Conservation (phyloP, 1,140 invertebrate genomes). For the Macrobrachium rosenbergii region DNA sequence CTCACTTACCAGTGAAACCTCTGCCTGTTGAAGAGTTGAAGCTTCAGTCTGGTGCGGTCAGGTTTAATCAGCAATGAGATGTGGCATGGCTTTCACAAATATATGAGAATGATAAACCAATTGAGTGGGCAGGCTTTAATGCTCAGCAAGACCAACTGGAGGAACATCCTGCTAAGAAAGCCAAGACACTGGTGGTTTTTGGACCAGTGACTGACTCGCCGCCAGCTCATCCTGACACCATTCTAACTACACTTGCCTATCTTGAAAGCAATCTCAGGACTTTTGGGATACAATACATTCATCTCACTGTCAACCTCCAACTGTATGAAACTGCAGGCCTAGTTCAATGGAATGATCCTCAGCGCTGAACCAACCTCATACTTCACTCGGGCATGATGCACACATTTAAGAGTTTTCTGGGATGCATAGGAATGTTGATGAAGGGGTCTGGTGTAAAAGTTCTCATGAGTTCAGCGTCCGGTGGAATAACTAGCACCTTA, state of each 20-base stretch:
- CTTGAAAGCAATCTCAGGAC: background rate
- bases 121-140: no score
- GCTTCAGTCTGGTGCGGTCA: no score
- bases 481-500: background rate
- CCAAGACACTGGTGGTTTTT: background rate
- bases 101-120: no score
- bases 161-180: no score
- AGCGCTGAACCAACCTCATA: background rate
- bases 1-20: no score
- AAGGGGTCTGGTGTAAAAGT: background rate
- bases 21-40: no score
- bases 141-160: no score
- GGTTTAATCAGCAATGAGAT: no score
- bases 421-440: background rate
- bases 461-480: background rate
- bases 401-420: background rate
- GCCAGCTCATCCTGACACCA: constrained; percentile 7
- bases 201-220: constrained; percentile 4
- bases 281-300: background rate
- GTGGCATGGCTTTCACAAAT: no score
- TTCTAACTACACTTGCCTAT: background rate
- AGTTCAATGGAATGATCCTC: background rate
- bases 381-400: background rate
- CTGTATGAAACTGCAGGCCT: background rate
- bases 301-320: constrained; percentile 7